Evolutionary conservation across 2,888 invertebrate species (phyloP).

Genomic region (Harpagoxenus sublaevis): DNA sequence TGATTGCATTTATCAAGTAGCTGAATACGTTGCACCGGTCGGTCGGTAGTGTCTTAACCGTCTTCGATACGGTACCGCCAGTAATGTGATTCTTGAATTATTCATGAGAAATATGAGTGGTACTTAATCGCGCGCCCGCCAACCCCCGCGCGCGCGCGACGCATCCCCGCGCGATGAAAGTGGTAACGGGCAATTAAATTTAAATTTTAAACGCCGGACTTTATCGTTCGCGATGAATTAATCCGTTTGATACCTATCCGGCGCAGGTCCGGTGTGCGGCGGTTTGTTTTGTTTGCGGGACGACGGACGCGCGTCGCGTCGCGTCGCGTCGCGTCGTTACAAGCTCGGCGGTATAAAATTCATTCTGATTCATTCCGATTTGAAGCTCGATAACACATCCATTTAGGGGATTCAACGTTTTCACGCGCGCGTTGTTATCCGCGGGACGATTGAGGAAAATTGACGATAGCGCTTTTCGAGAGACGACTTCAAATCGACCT

Average conservation of each 20-base stretch:
- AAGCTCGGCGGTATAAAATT: constrained; percentile 14
- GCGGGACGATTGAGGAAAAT: not conserved
- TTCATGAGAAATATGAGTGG: constrained; percentile 69
- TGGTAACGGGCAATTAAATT: constrained; percentile 68
- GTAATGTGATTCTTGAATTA: constrained; percentile 67
- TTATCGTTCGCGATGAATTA: constrained; percentile 50
- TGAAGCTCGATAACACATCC: constrained; percentile 4
- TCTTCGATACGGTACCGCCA: constrained; percentile 56
- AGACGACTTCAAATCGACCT: not conserved
- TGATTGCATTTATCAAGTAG: constrained; percentile 11
- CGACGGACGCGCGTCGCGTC: not conserved
- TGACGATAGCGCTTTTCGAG: not conserved
- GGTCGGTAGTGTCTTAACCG: constrained; percentile 24
- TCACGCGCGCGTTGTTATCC: constrained; percentile 21
- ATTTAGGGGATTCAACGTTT: not conserved
- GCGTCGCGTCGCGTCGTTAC: constrained; percentile 2
- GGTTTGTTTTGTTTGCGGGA: constrained; percentile 41
- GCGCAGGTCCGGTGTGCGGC: not conserved
- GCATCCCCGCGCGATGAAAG: constrained; percentile 46
- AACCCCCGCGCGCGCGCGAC: constrained; percentile 50
- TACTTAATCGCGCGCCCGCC: constrained; percentile 68
- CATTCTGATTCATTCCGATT: constrained; percentile 25
- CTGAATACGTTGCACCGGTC: not conserved
- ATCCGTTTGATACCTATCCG: constrained; percentile 46
- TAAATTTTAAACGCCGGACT: constrained; percentile 64